Evolutionary conservation across 1,140 invertebrate species (phyloP).

Genomic region (Drosophila nikananu): DNA sequence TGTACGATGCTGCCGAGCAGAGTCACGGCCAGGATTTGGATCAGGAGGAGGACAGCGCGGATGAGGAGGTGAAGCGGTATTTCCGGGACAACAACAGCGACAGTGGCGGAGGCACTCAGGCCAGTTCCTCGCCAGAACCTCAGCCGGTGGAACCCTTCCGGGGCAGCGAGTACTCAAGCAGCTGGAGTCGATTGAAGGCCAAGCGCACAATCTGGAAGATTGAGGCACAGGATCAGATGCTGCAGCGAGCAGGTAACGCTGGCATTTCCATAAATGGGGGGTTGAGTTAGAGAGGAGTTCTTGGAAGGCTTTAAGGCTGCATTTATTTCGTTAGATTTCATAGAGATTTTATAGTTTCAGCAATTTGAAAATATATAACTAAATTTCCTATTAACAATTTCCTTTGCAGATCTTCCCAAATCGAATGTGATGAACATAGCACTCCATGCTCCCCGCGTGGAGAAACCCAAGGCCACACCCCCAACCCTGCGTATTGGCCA

Average conservation of each 20-base stretch:
- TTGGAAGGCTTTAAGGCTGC: conserved; percentile 4
- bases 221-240: conserved; percentile 67
- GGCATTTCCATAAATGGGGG: neutral
- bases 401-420: conserved; percentile 72
- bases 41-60: conserved; percentile 73
- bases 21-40: conserved; percentile 40
- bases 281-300: conserved; percentile 71
- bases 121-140: conserved; percentile 68
- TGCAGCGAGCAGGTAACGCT: conserved; percentile 73
- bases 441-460: conserved; percentile 70
- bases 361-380: neutral
- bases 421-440: conserved; percentile 84
- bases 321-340: neutral
- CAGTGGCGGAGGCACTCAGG: conserved; percentile 78
- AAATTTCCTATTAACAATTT: neutral
- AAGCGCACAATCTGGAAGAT: conserved; percentile 81
- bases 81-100: conserved; percentile 68
- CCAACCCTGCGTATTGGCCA: conserved; percentile 64
- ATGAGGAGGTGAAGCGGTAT: conserved; percentile 84
- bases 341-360: neutral
- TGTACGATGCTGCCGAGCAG: conserved; percentile 77
- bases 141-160: conserved; percentile 48
- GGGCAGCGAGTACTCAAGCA: conserved; percentile 76
- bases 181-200: conserved; percentile 84
- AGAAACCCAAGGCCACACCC: conserved; percentile 51